Base-by-base conservation (phyloP, 1,140 invertebrate genomes). In the Drosophila watanabei region DNA sequence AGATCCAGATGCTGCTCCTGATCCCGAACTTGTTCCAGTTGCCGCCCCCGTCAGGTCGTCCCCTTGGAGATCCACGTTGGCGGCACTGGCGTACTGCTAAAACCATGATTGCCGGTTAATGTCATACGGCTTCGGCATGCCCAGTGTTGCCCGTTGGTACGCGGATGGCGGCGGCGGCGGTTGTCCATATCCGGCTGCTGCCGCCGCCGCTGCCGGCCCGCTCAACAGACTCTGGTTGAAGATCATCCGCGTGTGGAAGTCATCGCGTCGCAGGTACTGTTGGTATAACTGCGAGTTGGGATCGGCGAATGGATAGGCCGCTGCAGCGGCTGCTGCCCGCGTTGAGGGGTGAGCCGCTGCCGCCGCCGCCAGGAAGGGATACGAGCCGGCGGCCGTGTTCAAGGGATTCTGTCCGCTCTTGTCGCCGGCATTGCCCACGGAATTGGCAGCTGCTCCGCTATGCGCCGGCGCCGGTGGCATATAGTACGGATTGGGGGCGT, bases 101-200 rank as follows among this genome's bases (percentile, higher is more conserved):
- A 92, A 93, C 91, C 91, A 93, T 77, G 92, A 73, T 58, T 92
- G 91, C 52, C 84, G 70, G 61, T 92, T 93, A 7, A 92, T 93
- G 82, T 96, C 96, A 78, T 95, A 96, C 9, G 95, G 95, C 83
- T 96, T 95, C 37, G 95, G 94, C 81, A 96, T 95, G 57, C 95
- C 95, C 60, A 96, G 93, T 20, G 93, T 93, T 62, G 93, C 91
- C 75, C 93, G 90, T 92, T 94, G 94, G 82, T 96, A 96, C 4
- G 94, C 94, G 0, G 95, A 93, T 0, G 96, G 95, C 83, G 94
- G 85, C 85, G 93, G 94, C 14, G 95, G 94, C 4, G 95, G 95
- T 84, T 94, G 85, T 73, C 92, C 94, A 93, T 95, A 80, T 90
- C 94, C 92, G 80, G 94, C 68, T n/a, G 91, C 91, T 18, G 90